Base-by-base conservation (phyloP, 1,140 invertebrate genomes). In the Aethina tumida region DNA sequence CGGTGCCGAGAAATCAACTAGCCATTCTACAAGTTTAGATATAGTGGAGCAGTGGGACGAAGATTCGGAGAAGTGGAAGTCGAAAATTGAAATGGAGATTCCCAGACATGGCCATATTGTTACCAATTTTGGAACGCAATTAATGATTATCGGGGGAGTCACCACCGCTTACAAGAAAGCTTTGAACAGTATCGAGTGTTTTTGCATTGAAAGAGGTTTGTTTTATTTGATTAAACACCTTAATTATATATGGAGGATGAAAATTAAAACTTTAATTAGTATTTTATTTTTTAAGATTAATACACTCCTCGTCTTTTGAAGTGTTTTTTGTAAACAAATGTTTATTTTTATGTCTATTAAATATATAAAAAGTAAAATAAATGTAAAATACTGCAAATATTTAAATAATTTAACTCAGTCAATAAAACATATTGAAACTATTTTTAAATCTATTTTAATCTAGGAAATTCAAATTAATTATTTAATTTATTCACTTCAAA, bases 121-220 rank as follows among this genome's bases (percentile, higher is more conserved):
- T 0, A 68, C 68, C 4, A 71, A 72, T 39, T 63, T 76, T 20
- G 73, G 73, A 56, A 67, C 64, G 16, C 72, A 73, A 43, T 62
- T 76, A 38, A 57, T 76, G 21, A 70, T 75, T 16, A 70, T 75
- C 36, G 74, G 73, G 21, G 74, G 74, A 5, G 66, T 75, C 9
- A 75, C 71, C 3, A 75, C 73, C 2, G 64, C 67, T 33, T 70
- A 73, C 49, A 73, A 72, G 71, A 62, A 67, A 35, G 70, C 73
- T 2, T 44, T 76, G 4, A 73, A 62, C 50, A 73, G 66, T 43
- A 69, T 73, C 2, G 73, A 77, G 49, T 76, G 72, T 42, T 76
- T 65, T 41, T 75, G 70, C 45, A 69, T 63, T 34, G 63, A 71
- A 45, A 62, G 65, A 20, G 62, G 62, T 38, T 66, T 36, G 35